A percentile compares a stretch with the other conserved stretches of the same genome.
Conservation (phyloP, 2,113 vertebrate genomes). For the Nothocercus julius region DNA sequence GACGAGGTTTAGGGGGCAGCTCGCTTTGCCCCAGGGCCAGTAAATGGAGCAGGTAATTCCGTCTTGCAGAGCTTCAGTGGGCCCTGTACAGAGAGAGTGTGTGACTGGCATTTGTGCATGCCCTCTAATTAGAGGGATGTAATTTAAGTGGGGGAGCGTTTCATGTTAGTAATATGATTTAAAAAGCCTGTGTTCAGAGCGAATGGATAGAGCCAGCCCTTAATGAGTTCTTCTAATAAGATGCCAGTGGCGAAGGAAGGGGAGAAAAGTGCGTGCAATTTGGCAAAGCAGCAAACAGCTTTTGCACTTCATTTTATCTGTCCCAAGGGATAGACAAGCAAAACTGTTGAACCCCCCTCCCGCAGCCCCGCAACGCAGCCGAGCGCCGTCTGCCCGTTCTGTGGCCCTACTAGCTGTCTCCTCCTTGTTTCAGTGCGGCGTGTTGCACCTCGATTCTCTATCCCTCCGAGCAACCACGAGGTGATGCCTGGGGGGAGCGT, state of each 20-base stretch:
- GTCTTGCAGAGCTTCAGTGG: slow-evolving; percentile 26
- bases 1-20: background rate
- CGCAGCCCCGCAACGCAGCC: fast-evolving
- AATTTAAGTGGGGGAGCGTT: slow-evolving; percentile 47
- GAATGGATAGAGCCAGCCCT: slow-evolving; percentile 37
- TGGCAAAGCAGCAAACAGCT: slow-evolving; percentile 45
- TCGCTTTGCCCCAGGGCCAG: slow-evolving; percentile 26
- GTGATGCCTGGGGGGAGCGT: slow-evolving; percentile 97
- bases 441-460: slow-evolving; percentile 97
- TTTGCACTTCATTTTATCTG: slow-evolving; percentile 46
- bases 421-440: slow-evolving; percentile 91
- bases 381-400: background rate
- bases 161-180: slow-evolving; percentile 62
- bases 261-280: slow-evolving; percentile 30
- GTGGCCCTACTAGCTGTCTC: slow-evolving; percentile 72
- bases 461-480: slow-evolving; percentile 94
- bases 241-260: slow-evolving; percentile 53
- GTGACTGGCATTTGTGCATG: slow-evolving; percentile 55
- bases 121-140: slow-evolving; percentile 51
- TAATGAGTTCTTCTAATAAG: slow-evolving; percentile 53
- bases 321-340: slow-evolving; percentile 36
- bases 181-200: slow-evolving; percentile 44
- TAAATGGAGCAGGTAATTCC: slow-evolving; percentile 41
- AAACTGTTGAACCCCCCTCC: background rate
- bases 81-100: background rate